These are phyloP conservation scores for Cygnus atratus DNA, from an alignment of 2,113 vertebrate species.

Conservation along the genomic window DNA sequence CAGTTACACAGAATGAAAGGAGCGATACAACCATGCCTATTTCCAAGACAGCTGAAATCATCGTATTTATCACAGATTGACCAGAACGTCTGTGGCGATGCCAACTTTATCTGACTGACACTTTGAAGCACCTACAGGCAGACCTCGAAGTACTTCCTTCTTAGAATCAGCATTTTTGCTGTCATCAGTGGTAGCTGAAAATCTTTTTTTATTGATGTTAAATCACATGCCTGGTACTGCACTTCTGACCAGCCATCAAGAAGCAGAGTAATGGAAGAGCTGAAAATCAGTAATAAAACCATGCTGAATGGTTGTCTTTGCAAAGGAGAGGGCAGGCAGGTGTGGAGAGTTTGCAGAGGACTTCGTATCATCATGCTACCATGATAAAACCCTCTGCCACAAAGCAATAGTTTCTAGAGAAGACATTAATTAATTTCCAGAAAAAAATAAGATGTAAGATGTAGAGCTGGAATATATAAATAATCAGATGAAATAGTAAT, in stretches of 20 bases:
- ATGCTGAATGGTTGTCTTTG: neutral
- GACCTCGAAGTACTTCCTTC: conserved; percentile 15
- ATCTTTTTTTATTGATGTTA: conserved; percentile 24
- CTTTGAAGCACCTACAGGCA: conserved; percentile 42
- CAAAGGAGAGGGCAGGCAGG: neutral
- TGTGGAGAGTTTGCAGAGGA: neutral
- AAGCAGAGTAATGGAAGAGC: conserved; percentile 47
- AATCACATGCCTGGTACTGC: conserved; percentile 13
- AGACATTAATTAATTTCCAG: neutral
- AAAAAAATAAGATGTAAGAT: neutral
- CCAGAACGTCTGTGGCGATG: neutral
- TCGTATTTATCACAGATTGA: conserved; percentile 6
- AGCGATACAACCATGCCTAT: neutral
- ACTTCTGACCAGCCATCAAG: conserved; percentile 53
- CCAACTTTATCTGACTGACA: neutral
- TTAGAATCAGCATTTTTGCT: conserved; percentile 52
- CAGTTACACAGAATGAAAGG: neutral
- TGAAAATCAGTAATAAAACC: conserved; percentile 51
- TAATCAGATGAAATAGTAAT: neutral
- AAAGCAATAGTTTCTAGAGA: neutral
- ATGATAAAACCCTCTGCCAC: neutral
- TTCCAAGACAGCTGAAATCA: conserved; percentile 16
- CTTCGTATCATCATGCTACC: neutral
- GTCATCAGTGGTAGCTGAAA: conserved; percentile 49
- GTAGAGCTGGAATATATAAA: neutral